These are phyloP conservation scores for Aulostomus chinensis DNA, from an alignment of 2,797 vertebrate genomes.

Conservation along the genomic window DNA sequence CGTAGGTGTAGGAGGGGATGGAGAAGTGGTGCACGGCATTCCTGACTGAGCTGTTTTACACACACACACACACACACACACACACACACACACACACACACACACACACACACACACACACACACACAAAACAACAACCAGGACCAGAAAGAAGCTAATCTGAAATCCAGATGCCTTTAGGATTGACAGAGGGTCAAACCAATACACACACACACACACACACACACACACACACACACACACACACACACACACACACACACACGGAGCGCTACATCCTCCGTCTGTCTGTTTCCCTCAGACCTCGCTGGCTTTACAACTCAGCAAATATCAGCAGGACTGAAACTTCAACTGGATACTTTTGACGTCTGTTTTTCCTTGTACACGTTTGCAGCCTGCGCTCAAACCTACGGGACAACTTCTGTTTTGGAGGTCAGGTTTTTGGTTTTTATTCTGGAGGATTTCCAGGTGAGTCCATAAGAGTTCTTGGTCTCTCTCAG, in stretches of 20 bases:
- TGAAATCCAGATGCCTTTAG: conserved; percentile 73
- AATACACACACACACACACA: conserved; percentile 27
- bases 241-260: conserved; percentile 20
- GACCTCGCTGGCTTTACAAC: conserved; percentile 46
- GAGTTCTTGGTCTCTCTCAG: too few relatives aligned
- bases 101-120: too few relatives aligned
- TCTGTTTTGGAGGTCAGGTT: conserved; percentile 5
- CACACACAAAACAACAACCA: conserved; percentile 31
- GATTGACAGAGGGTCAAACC: conserved; percentile 64
- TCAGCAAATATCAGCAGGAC: conserved; percentile 46
- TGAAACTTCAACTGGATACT: conserved; percentile 49
- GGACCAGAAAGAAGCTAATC: conserved; percentile 54
- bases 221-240: conserved; percentile 12
- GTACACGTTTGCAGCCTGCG: conserved; percentile 39
- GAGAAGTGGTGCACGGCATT: conserved; percentile 59
- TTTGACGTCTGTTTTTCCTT: conserved; percentile 34
- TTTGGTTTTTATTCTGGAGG: conserved; percentile 23
- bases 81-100: too few relatives aligned
- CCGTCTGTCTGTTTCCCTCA: conserved; percentile 23
- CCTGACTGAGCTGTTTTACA: conserved; percentile 62
- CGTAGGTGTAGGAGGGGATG: conserved; percentile 56
- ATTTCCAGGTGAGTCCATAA: conserved; percentile 69
- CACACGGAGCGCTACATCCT: conserved; percentile 26
- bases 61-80: too few relatives aligned
- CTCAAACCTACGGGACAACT: conserved; percentile 19